Evolutionary conservation across 2,888 invertebrate genomes (phyloP).

Genomic region (Byasa hedistus): DNA sequence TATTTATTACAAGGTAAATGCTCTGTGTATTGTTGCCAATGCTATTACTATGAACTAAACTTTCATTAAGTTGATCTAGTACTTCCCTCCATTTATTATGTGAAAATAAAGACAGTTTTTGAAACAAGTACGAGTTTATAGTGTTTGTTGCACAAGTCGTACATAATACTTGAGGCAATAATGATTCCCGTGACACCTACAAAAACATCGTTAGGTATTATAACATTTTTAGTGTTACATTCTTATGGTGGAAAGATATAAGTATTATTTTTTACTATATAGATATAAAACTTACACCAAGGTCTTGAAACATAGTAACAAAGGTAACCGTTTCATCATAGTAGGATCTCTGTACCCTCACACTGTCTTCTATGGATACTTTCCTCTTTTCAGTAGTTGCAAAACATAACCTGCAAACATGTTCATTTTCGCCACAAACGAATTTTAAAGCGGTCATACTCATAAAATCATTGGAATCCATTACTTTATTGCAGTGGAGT

Average conservation of each 20-base stretch:
- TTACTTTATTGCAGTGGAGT: constrained; percentile 26
- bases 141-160: constrained; percentile 51
- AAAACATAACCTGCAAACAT: constrained; percentile 70
- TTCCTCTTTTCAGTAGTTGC: constrained; percentile 43
- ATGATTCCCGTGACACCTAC: constrained; percentile 49
- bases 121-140: constrained; percentile 55
- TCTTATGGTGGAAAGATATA: neutral
- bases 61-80: constrained; percentile 42
- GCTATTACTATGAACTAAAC: constrained; percentile 42
- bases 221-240: neutral
- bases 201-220: neutral
- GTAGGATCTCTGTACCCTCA: constrained; percentile 46
- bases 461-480: constrained; percentile 38
- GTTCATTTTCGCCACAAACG: constrained; percentile 48
- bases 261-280: neutral
- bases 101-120: constrained; percentile 52
- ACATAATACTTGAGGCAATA: constrained; percentile 57
- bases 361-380: constrained; percentile 48
- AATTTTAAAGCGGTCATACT: constrained; percentile 50
- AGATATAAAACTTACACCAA: constrained; percentile 51
- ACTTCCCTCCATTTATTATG: constrained; percentile 49
- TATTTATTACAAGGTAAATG: constrained; percentile 50
- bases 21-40: constrained; percentile 44
- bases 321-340: constrained; percentile 50
- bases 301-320: constrained; percentile 50